Base-by-base conservation (phyloP, 2,888 invertebrate species). In the Allygus modestus region DNA sequence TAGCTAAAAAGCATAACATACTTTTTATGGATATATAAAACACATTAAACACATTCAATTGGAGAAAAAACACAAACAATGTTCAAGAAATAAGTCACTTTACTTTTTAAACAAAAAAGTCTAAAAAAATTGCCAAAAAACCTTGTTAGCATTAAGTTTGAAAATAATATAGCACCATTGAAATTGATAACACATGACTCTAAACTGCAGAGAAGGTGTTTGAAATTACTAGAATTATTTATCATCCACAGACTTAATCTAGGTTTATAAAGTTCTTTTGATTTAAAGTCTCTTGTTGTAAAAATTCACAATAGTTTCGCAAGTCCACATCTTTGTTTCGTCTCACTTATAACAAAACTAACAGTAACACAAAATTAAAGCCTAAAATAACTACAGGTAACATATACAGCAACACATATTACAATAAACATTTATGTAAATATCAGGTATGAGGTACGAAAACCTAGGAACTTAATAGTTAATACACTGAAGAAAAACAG, bases 201-300 rank as follows among this genome's bases (percentile, higher is more conserved):
- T 31, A 65, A 65, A 0, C 65, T 65, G 65, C 31, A 20, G 28
- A 65, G 31, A 65, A 65, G 17, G 31, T 65, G 23, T 65, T 65
- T 65, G 26, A 31, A 65, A 65, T 28, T 11, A 65, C 65, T 65
- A 65, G 11, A 58, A 58, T 65, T 65, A 65, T 65, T 65, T 31
- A 65, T 31, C 28, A 65, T 15, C 31, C 65, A 65, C 28, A 28
- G 28, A 65, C 65, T 65, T 65, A 65, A 65, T 12, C 65, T 65
- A 65, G 0, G 17, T 31, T 65, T 31, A 17, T 5, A 65, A 65
- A 28, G 65, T 65, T 65, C 65, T 65, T 65, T 31, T 28, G 31
- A 65, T 28, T 31, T 15, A 28, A 28, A 28, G 65, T 65, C 65
- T 65, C 31, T 65, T 65, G 58, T 9, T 51, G 51, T 51, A 23